Base-by-base conservation (phyloP, 2,113 vertebrate species). In the Salvelinus alpinus region DNA sequence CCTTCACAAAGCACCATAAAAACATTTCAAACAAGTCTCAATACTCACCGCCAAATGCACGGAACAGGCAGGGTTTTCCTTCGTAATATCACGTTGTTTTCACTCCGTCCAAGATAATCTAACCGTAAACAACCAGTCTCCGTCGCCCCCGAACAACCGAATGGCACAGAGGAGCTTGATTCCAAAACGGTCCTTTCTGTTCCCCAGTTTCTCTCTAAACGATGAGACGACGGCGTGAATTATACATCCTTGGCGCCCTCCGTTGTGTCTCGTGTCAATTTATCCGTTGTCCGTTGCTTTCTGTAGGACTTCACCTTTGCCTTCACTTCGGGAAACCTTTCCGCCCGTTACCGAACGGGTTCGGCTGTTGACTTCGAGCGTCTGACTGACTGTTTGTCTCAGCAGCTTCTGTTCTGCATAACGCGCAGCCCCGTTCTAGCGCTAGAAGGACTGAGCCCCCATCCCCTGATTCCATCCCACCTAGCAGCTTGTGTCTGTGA, bases 361-460 rank as follows among this genome's bases (percentile, higher is more conserved):
- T 62, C 64, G 62, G 48, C 72, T 44, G 65, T 64, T 47, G 54
- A 44, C 27, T 31, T 31, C 29, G 29, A 34, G 31, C 65, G 27
- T 70, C 71, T 38, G 29, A 4, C 29, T 31, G 34, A 7, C 34
- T 34, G 38, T 11, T 44, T 44, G 38, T 0, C 38, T 44, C 9
- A 44, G 38, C 9, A 54, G 51, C 51, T 54, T 54, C 14, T 64
- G 71, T 70, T 77, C 31, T 70, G 71, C 47, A 47, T 59, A 34
- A 29, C 48, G 13, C 44, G 57, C n/a, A 22, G 59, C 48, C 29
- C 69, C 29, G 71, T 65, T 62, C 9, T 60, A 5, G 29, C 64
- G 79, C 72, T 34, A 20, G n/a, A 11, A 48, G 34, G 18, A 44
- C 44, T 60, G 59, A 14, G 74, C 70, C 64, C 70, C 22, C 59